Evolutionary conservation across 1,140 invertebrate species (phyloP).

Genomic region (Penaeus japonicus): DNA sequence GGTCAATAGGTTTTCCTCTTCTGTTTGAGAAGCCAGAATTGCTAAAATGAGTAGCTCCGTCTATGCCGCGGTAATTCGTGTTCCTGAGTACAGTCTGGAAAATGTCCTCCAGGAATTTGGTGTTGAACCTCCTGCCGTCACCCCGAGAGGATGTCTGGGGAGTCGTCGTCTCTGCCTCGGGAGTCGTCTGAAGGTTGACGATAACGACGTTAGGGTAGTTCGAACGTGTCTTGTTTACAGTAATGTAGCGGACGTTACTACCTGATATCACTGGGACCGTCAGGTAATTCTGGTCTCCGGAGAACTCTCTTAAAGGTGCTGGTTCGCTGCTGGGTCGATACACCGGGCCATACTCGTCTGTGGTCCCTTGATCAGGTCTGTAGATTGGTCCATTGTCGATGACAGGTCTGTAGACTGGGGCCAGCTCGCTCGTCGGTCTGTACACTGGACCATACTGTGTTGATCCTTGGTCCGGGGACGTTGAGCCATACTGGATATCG

Average conservation of each 20-base stretch:
- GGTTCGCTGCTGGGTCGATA: constrained; percentile 17
- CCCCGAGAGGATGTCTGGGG: constrained; percentile 34
- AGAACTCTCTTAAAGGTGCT: constrained; percentile 30
- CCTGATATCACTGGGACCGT: constrained; percentile 56
- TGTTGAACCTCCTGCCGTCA: constrained; percentile 21
- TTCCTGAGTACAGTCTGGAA: constrained; percentile 30
- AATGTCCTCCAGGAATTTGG: constrained; percentile 37
- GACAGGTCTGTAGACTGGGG: neutral
- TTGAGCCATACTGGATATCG: constrained; percentile 42
- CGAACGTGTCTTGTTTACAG: constrained; percentile 40
- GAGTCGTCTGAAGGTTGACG: constrained; percentile 48
- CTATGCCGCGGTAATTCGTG: constrained; percentile 25
- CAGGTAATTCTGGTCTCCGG: constrained; percentile 22
- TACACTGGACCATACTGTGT: constrained; percentile 13
- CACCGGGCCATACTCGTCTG: constrained; percentile 18
- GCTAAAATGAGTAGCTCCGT: neutral
- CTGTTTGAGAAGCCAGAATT: constrained; percentile 31
- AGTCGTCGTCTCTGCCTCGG: constrained; percentile 8
- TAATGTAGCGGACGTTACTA: constrained; percentile 47
- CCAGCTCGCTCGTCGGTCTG: neutral
- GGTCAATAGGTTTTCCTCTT: constrained; percentile 30
- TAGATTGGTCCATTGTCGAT: neutral
- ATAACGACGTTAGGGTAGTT: constrained; percentile 59
- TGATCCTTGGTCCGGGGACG: neutral
- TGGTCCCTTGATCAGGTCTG: neutral